These are phyloP conservation scores for Limulus polyphemus DNA, from an alignment of 2,888 invertebrate species.

Conservation along the genomic window DNA sequence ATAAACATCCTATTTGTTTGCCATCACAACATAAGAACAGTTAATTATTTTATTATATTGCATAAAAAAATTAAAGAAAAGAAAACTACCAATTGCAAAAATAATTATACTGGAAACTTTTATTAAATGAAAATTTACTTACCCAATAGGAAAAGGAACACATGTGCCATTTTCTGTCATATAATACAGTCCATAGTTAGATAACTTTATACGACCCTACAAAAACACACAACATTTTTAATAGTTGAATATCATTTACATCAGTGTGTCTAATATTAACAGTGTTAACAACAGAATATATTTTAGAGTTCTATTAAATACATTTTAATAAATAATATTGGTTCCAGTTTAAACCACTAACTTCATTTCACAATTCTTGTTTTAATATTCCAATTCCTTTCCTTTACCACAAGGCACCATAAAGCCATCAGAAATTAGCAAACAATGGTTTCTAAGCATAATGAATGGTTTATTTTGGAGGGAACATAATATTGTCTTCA, in stretches of 20 bases:
- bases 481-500: no score
- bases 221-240: slow-evolving; percentile 5
- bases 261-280: not conserved
- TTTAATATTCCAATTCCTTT: no score
- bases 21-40: not conserved
- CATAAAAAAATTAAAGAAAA: slow-evolving; percentile 3
- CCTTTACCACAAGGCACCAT: no score
- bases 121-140: slow-evolving; percentile 29
- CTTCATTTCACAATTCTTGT: no score
- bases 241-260: not conserved
- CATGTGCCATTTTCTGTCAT: slow-evolving; percentile 77
- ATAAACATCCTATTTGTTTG: not conserved
- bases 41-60: slow-evolving; percentile 3
- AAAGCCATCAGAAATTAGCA: no score
- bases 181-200: slow-evolving; percentile 83
- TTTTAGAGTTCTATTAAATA: no score
- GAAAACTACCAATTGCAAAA: not conserved
- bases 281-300: no score
- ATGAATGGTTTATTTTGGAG: no score
- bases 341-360: no score
- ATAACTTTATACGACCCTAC: slow-evolving; percentile 56
- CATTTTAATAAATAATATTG: no score
- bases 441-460: no score
- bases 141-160: slow-evolving; percentile 68
- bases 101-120: not conserved